phyloP scores from a whole-genome alignment of 2,888 invertebrate genomes.

The Coenonympha glycerion region DNA sequence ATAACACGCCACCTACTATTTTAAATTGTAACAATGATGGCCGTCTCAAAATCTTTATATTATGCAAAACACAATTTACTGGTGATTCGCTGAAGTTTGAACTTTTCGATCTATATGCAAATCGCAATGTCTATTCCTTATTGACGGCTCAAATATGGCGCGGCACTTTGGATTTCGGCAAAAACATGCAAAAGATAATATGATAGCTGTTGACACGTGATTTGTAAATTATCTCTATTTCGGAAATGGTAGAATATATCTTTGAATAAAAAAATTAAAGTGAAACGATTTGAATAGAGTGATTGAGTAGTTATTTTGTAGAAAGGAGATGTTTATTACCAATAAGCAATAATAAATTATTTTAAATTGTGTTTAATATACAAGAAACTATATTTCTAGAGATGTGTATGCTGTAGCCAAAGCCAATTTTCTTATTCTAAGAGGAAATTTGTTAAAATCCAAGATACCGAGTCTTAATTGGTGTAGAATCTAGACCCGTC shows the following conservation, averaged over 20 bases:
- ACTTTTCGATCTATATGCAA: slow-evolving; percentile 44
- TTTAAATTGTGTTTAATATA: too few relatives aligned
- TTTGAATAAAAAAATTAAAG: too few relatives aligned
- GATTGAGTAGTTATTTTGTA: too few relatives aligned
- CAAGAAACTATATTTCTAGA: too few relatives aligned
- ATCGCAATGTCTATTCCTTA: slow-evolving; percentile 18
- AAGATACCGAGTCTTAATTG: too few relatives aligned
- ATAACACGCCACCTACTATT: slow-evolving; percentile 6
- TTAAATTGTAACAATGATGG: slow-evolving; percentile 14
- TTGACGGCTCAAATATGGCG: slow-evolving; percentile 15
- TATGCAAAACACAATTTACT: slow-evolving; percentile 22
- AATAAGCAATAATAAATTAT: too few relatives aligned
- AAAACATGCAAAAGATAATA: slow-evolving; percentile 28
- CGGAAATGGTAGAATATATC: background rate
- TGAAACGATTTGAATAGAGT: too few relatives aligned
- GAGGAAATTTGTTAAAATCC: too few relatives aligned
- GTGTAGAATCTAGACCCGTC: background rate
- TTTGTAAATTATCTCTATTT: slow-evolving; percentile 7
- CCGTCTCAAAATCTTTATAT: slow-evolving; percentile 23
- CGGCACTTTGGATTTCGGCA: slow-evolving; percentile 20
- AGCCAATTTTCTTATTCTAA: too few relatives aligned
- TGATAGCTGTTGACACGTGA: slow-evolving; percentile 2
- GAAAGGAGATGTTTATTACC: too few relatives aligned
- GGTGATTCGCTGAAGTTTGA: background rate
- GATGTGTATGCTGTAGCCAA: too few relatives aligned